Base-by-base conservation (phyloP, 1,140 invertebrate genomes). In the Piezodorus guildinii region DNA sequence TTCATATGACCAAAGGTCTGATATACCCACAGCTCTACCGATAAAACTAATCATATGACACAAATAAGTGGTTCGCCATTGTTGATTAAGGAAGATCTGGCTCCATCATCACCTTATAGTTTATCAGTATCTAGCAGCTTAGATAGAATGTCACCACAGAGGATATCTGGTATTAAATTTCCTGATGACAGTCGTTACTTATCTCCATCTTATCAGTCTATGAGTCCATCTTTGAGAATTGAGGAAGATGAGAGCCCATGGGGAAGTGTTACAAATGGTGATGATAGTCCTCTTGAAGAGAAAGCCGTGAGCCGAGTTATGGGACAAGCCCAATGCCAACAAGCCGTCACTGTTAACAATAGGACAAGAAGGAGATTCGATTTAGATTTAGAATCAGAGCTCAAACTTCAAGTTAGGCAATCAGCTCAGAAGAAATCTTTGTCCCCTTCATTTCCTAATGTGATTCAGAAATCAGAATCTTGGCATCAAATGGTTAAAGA, bases 401-500 rank as follows among this genome's bases (percentile, higher is more conserved):
- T 63, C 34, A 34, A 43, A 19, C 10, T 76, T 73, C 56, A 71
- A 44, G 12, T 63, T 25, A 51, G 16, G n/a, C 75, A 8, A 71
- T 62, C 30, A 71, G 70, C 63, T 72, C 72, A 54, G n/a, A 43
- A 62, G 43, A 56, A 62, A 30, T 27, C 62, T 14, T 0, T 73
- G 69, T 19, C 71, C 71, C 65, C 77, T 71, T 19, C 74, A 73
- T 68, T 68, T 25, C 67, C 67, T 10, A 68, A 66, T 30, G 77
- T 79, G 0, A 71, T 89, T n/a, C 84, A 82, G 43, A 87, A 88
- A 72, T 87, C 86, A 2, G 87, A 87, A 72, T 89, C 87, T 0
- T 90, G 88, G 87, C 84, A 88, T 70, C 85, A 88, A 67, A 77
- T 82, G 21, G 70, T 77, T 65, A 67, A 79, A 39, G 73, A 74